Evolutionary conservation across 1,140 invertebrate genomes (phyloP).

Genomic region (Platyscapa corneri): DNA sequence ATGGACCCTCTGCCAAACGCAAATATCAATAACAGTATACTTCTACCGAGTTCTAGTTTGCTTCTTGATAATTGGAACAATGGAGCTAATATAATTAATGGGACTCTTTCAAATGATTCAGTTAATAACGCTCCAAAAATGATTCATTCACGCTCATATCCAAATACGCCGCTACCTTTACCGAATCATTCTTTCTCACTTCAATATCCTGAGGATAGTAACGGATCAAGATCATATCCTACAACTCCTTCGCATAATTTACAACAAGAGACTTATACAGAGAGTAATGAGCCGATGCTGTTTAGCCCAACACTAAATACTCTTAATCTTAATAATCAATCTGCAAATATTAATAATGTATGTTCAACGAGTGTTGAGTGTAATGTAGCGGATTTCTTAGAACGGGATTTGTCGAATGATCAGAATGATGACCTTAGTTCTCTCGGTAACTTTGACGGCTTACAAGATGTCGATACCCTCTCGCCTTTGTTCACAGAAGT

Average conservation of each 20-base stretch:
- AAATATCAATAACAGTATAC: conserved; percentile 53
- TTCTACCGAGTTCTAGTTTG: conserved; percentile 54
- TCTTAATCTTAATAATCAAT: conserved; percentile 62
- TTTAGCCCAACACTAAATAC: conserved; percentile 71
- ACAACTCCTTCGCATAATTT: conserved; percentile 69
- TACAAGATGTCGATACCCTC: conserved; percentile 71
- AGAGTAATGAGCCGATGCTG: conserved; percentile 70
- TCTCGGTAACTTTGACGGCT: conserved; percentile 70
- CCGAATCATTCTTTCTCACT: conserved; percentile 51
- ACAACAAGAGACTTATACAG: conserved; percentile 61
- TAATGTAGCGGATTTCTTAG: conserved; percentile 69
- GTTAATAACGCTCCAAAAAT: conserved; percentile 55
- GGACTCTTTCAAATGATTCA: background rate
- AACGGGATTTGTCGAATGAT: conserved; percentile 61
- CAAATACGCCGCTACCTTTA: conserved; percentile 71
- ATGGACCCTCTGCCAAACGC: conserved; percentile 59
- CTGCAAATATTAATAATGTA: conserved; percentile 29
- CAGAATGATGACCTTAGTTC: conserved; percentile 67
- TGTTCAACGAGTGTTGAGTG: conserved; percentile 57
- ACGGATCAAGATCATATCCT: conserved; percentile 70
- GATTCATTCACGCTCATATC: conserved; percentile 71
- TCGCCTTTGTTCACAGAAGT: conserved; percentile 72
- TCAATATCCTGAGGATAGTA: conserved; percentile 63
- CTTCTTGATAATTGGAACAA: conserved; percentile 56
- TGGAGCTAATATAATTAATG: background rate